A percentile compares a stretch with the other conserved stretches of the same genome.
Evolutionary conservation across 2,888 invertebrate genomes (phyloP).

Genomic region (Epirrita christyi): DNA sequence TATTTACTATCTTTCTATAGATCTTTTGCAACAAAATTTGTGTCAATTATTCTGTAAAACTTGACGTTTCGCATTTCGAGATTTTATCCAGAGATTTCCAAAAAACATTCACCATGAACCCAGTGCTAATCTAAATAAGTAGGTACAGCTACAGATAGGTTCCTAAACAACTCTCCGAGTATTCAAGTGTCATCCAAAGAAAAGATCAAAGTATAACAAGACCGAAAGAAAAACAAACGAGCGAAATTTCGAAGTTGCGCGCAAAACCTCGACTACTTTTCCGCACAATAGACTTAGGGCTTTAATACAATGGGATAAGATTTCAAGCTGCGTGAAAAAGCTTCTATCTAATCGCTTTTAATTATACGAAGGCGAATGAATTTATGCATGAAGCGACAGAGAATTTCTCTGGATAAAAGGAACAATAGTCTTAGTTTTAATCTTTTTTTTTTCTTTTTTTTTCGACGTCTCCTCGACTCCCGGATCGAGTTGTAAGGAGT

Average conservation of each 20-base stretch:
- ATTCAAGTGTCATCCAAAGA: constrained; percentile 26
- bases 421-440: constrained; percentile 83
- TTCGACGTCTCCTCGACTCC: constrained; percentile 47
- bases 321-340: constrained; percentile 46
- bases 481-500: constrained; percentile 71
- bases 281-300: constrained; percentile 50
- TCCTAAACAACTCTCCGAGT: constrained; percentile 4
- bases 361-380: constrained; percentile 77
- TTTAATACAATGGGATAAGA: constrained; percentile 46
- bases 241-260: constrained; percentile 65
- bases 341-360: constrained; percentile 57
- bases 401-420: constrained; percentile 75
- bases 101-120: neutral
- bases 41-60: no score
- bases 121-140: neutral
- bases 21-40: no score
- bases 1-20: no score
- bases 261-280: constrained; percentile 60
- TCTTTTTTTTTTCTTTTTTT: constrained; percentile 62
- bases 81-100: no score
- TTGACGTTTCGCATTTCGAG: neutral
- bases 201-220: constrained; percentile 57
- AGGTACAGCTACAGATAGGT: no score
- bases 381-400: constrained; percentile 78
- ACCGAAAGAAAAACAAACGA: constrained; percentile 59